A percentile compares a stretch with the other conserved stretches of the same genome.
Conservation (phyloP, 35 echinoderm and acorn worm genomes). For the Amphiura filiformis region DNA sequence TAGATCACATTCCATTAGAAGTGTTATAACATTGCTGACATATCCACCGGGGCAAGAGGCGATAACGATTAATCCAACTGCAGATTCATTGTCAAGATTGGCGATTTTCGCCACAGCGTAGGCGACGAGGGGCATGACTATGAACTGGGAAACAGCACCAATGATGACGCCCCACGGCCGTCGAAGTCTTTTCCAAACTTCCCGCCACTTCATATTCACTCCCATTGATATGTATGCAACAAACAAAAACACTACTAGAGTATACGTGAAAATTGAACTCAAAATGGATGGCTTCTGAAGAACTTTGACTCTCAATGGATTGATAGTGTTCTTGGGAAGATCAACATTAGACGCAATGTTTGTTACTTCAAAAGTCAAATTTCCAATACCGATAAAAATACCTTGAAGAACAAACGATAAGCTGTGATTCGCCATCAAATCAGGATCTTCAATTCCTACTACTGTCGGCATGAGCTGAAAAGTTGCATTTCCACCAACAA, state of each 20-base stretch:
- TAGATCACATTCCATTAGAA: slow-evolving; percentile 72
- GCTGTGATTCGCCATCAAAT: not conserved
- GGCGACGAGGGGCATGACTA: slow-evolving; percentile 71
- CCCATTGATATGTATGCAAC: slow-evolving; percentile 68
- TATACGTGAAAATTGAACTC: slow-evolving; percentile 32
- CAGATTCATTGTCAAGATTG: slow-evolving; percentile 36
- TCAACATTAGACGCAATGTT: not conserved
- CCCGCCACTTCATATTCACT: slow-evolving; percentile 34
- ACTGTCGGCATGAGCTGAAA: not conserved
- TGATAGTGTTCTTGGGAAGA: too few relatives aligned
- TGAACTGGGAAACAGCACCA: slow-evolving; percentile 67
- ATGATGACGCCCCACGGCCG: slow-evolving; percentile 68
- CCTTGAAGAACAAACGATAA: not conserved
- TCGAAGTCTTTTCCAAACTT: slow-evolving; percentile 32
- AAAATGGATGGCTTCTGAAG: not conserved
- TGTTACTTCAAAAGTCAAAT: not conserved
- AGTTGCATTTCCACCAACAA: not conserved
- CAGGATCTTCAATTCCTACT: too few relatives aligned
- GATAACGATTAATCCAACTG: slow-evolving; percentile 62
- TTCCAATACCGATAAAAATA: not conserved
- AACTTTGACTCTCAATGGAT: too few relatives aligned
- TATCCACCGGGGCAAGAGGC: slow-evolving; percentile 84
- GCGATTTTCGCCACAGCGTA: slow-evolving; percentile 56
- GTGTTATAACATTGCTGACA: slow-evolving; percentile 68
- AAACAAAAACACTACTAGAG: slow-evolving; percentile 42